Evolutionary conservation across 2,888 invertebrate genomes (phyloP).

Genomic region (Eilema caniola): DNA sequence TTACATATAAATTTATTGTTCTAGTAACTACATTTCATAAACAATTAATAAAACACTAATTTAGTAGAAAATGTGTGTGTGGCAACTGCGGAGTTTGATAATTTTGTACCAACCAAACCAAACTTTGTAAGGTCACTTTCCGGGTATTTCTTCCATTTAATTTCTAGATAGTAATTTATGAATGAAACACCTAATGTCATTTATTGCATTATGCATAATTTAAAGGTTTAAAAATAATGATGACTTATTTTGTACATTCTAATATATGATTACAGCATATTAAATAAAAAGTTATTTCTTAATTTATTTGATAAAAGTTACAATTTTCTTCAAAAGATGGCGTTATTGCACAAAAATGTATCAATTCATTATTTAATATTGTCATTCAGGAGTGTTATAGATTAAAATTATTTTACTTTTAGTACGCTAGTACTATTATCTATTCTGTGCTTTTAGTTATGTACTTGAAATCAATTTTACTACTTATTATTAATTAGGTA

Average conservation of each 20-base stretch:
- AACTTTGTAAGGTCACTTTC: not conserved
- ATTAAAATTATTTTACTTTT: too few relatives aligned
- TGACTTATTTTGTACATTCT: rapidly evolving
- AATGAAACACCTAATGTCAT: not conserved
- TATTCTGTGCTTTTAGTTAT: too few relatives aligned
- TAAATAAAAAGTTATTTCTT: not conserved
- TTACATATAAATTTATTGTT: too few relatives aligned
- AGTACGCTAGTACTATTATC: too few relatives aligned
- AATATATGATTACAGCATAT: too few relatives aligned
- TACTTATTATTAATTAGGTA: not conserved
- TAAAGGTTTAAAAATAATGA: not conserved
- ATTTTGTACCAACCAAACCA: not conserved
- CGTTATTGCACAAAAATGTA: not conserved
- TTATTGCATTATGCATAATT: not conserved
- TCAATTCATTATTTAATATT: too few relatives aligned
- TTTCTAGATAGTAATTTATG: not conserved
- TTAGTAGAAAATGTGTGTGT: not conserved
- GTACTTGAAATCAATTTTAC: too few relatives aligned
- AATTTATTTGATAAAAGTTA: not conserved
- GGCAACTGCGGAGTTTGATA: not conserved
- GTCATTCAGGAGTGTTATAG: too few relatives aligned
- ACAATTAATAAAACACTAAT: not conserved
- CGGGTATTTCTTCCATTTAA: not conserved
- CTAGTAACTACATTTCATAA: too few relatives aligned
- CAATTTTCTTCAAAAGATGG: not conserved